Evolutionary conservation across 2,113 vertebrate species (phyloP).

Genomic region (Amphilophus citrinellus): DNA sequence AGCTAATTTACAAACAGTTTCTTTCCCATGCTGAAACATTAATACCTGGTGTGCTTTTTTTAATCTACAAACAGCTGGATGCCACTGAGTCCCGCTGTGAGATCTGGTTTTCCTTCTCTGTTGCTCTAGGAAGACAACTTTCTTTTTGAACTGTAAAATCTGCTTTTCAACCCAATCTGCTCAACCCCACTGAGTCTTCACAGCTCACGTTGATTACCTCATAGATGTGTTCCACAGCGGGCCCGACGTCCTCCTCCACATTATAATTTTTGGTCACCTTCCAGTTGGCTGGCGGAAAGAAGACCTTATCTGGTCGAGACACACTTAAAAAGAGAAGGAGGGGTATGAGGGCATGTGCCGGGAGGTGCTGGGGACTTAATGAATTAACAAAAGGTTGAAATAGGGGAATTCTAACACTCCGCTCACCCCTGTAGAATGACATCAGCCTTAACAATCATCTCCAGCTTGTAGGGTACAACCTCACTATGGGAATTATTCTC

Average conservation of each 20-base stretch:
- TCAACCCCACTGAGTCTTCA: slow-evolving; percentile 21
- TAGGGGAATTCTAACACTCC: slow-evolving; percentile 31
- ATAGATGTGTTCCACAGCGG: slow-evolving; percentile 88
- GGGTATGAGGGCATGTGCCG: slow-evolving; percentile 35
- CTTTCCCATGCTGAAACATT: neutral
- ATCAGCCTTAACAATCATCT: slow-evolving; percentile 85
- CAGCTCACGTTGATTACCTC: slow-evolving; percentile 82
- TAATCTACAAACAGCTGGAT: slow-evolving; percentile 19
- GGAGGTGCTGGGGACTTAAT: slow-evolving; percentile 9
- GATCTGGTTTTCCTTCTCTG: slow-evolving; percentile 16
- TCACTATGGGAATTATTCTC: slow-evolving; percentile 93
- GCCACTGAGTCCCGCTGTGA: slow-evolving; percentile 3
- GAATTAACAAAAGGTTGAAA: slow-evolving; percentile 34
- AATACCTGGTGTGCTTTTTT: slow-evolving; percentile 14
- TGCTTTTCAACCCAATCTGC: slow-evolving; percentile 29
- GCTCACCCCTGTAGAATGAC: slow-evolving; percentile 90
- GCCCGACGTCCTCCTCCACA: slow-evolving; percentile 86
- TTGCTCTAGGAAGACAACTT: neutral
- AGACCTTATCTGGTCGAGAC: slow-evolving; percentile 88
- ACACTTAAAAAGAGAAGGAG: slow-evolving; percentile 75
- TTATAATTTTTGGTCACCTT: slow-evolving; percentile 74
- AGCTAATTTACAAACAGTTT: neutral
- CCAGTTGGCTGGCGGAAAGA: slow-evolving; percentile 87
- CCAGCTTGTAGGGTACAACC: slow-evolving; percentile 82
- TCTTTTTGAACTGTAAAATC: slow-evolving; percentile 12